Evolutionary conservation across 2,888 invertebrate genomes (phyloP), one percentile per base, ranked within the genome.

Genomic region (Lasioglossum vierecki): DNA sequence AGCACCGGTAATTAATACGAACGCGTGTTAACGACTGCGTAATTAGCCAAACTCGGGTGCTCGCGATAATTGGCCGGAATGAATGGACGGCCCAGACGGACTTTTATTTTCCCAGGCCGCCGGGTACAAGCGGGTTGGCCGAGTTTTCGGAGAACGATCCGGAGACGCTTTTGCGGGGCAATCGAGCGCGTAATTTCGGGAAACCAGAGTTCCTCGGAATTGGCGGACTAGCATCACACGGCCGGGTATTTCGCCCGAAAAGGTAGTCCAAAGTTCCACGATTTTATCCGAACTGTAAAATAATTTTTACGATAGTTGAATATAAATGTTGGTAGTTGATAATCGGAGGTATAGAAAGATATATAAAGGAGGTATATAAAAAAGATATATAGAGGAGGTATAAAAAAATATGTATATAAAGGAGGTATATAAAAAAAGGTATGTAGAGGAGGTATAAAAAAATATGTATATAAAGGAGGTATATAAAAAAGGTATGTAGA

Each of bases 11-110:
- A 82, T 77, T 68, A 74, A 72, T 60, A 63, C 70, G 44, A 35
- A 72, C 46, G 84, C 75, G 68, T 53, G 76, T 70, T 82, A 82
- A 86, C 79, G 76, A 76, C 26, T 49, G 11, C 71, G 46, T 84
- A 86, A 86, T 86, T 85, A 80, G 75, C 49, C 70, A 75, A 77
- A 77, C 60, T 41, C 63, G 46, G 66, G 39, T 77, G 66, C 35
- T n/a, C 72, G 71, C 44, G 76, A 85, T 86, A 85, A 85, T 85
- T 85, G 63, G 49, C 57, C 71, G 44, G 57, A 49, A 73, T 26
- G 71, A 75, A 78, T 57, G 70, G 22, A 39, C 49, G 66, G 26
- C 57, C 39, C 39, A n/a, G 30, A 63, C 75, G 26, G 41, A 71
- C 35, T 74, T 82, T 82, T 74, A 53, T 74, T 74, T n/a, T 15